Base-by-base conservation (phyloP, 2,113 vertebrate genomes). In the Tylochromis polylepis region DNA sequence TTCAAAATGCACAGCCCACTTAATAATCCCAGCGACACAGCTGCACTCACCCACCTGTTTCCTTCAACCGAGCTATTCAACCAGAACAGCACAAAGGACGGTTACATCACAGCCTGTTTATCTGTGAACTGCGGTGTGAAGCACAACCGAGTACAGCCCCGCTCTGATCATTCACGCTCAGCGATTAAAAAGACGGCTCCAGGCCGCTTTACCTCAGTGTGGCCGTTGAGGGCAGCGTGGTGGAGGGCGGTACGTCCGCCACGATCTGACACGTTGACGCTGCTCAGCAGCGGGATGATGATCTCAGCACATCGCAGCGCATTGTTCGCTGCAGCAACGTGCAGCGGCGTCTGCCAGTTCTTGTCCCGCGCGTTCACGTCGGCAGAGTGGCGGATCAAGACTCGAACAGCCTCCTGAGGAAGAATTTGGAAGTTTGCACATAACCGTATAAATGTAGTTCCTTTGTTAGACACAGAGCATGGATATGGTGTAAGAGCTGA, bases 301-400 rank as follows among this genome's bases (percentile, higher is more conserved):
- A 97, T 96, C 95, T 99, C 98, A 0, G 98, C 98, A 0, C 98
- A 99, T 43, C 97, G 97, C 83, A 98, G 94, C 0, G 98, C 97
- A 81, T 98, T 98, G 77, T 99, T 98, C 18, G 98, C 98, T 0
- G 98, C 97, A 0, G 98, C 98, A 3, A 99, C 98, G 0, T 99
- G 98, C 82, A 99, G 94, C 0, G 98, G 98, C 0, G 98, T 99
- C 96, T 99, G 98, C 98, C 98, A 99, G 95, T 99, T 99, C 96
- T 99, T 99, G 96, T 99, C 98, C 14, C 98, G 97, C 0, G 98
- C 98, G 0, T 99, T 99, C 91, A 99, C 98, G 0, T 99, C 98
- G 0, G 98, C 98, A 0, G 98, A 99, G 92, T 99, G 98, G 58
- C 98, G 98, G 82, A 99, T 98, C 95, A 99, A 80, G 53, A 99